Evolutionary conservation across 92 coral and sea anemone species (phyloP), one percentile per base, ranked within the genome.

Genomic region (Actinostola sp.): DNA sequence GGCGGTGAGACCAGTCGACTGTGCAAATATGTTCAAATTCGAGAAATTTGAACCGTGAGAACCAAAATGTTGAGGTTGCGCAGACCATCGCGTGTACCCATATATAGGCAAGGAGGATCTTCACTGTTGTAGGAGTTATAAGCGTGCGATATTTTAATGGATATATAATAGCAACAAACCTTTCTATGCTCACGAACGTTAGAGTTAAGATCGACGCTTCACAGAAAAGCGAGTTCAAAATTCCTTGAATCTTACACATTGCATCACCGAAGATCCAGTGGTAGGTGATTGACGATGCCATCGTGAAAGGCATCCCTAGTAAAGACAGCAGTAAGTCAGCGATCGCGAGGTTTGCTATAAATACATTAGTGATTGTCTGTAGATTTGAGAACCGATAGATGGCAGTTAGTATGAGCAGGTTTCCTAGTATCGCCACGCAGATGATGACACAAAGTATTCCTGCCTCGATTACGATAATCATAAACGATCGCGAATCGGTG

Each of bases 241-340:
- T 42, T 12, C 85, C 98, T 34, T 85, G 85, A 5, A 83, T 55
- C 33, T 84, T 83, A 63, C 98, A 93, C 91, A 87, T 74, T n/a
- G 58, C 67, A 14, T 50, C 73, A 2, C 89, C 91, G 41, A 90
- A 90, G 0, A 84, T 46, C 96, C 96, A 93, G 3, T 73, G 80
- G 33, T 58, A 49, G 4, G 86, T 90, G 3, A 90, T 54, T 39
- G 96, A 93, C 12, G 98, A 81, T 20, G 71, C 66, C 31, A 87
- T 55, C 0, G 98, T 84, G 25, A 93, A 87, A 5, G 98, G 98
- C 98, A 90, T 89, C 1, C 81, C 98, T 1, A 87, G 34, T 6
- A 73, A 42, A 27, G 91, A 82, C n/a, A 93, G 65, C 10, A 75
- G 71, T 9, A 93, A 65, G 73, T 93, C 96, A 1, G 98, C 86